Base-by-base conservation (phyloP, 2,113 vertebrate species). In the Dinomys branickii region DNA sequence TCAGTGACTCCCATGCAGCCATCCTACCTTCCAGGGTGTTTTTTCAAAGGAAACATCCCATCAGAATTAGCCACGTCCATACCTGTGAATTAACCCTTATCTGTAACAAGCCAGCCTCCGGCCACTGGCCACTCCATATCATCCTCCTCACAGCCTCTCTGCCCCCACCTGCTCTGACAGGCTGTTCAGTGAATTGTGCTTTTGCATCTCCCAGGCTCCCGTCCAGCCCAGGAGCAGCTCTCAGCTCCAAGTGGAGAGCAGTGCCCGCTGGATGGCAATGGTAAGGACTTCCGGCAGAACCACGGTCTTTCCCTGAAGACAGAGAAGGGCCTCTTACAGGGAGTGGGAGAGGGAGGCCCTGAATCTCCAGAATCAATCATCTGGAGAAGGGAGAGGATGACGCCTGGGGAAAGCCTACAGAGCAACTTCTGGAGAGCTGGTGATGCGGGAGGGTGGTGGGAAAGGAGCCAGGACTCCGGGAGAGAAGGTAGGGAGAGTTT, bases 41-140 rank as follows among this genome's bases (percentile, higher is more conserved):
- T 91, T 44, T 96, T 77, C 83, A 73, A 91, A 96, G 65, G 75
- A 96, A 91, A 59, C 12, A 80, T 54, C 78, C 38, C 59, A 13
- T 58, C 89, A 93, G 96, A 97, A 41, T 82, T 35, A 93, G 44
- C 54, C 50, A 0, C 50, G 88, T 82, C 63, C 54, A 95, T 35
- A 77, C 65, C 24, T 93, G 80, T 84, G 41, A 65, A 83, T 89
- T 84, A 71, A 50, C 33, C 47, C 24, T 92, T 28, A 24, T 84
- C 56, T 61, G 24, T 61, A 85, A 67, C 44, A 78, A 59, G 82
- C 20, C 33, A 82, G 83, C n/a, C 50, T 52, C 24, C 71, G 54
- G 87, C 85, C 82, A 47, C 71, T 12, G 33, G 73, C 54, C 81
- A 67, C 85, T 63, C 35, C 7, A 7, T 16, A 58, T 9, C 63